A percentile compares a stretch with the other conserved stretches of the same genome.
phyloP scores from a whole-genome alignment of 2,797 vertebrate genomes.

The Tympanoctomys barrerae region DNA sequence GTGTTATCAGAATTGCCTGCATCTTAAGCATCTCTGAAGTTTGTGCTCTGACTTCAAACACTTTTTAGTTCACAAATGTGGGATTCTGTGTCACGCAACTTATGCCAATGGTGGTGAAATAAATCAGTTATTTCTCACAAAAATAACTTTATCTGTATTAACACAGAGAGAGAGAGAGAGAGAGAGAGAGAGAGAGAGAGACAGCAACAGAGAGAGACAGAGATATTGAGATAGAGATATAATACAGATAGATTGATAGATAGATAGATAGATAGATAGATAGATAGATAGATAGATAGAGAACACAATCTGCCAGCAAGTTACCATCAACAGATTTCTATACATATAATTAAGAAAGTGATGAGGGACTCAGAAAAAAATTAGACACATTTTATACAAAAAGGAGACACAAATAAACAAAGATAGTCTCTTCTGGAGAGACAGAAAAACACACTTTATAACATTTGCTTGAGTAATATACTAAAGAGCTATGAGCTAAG shows the following conservation, averaged over 20 bases:
- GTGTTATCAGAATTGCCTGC: not conserved
- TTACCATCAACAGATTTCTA: not conserved
- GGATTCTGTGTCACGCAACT: not conserved
- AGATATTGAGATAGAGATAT: no score
- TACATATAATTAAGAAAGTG: not conserved
- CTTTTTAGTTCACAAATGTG: not conserved
- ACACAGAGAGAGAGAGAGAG: not conserved
- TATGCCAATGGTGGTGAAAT: not conserved
- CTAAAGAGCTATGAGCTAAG: not conserved
- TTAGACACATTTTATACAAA: not conserved
- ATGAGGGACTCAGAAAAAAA: not conserved
- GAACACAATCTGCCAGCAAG: not conserved
- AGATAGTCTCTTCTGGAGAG: not conserved
- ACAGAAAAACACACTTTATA: not conserved
- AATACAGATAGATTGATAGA: not conserved
- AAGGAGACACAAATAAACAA: not conserved
- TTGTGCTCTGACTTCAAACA: not conserved
- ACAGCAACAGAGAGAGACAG: not conserved
- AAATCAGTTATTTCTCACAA: not conserved
- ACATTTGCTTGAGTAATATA: no score
- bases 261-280: not conserved
- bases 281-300: not conserved
- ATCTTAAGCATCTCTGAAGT: not conserved
- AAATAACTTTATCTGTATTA: not conserved
- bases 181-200: not conserved